A percentile compares a stretch with the other conserved stretches of the same genome.
phyloP scores from a whole-genome alignment of 2,113 vertebrate species.

The Nesoenas mayeri region DNA sequence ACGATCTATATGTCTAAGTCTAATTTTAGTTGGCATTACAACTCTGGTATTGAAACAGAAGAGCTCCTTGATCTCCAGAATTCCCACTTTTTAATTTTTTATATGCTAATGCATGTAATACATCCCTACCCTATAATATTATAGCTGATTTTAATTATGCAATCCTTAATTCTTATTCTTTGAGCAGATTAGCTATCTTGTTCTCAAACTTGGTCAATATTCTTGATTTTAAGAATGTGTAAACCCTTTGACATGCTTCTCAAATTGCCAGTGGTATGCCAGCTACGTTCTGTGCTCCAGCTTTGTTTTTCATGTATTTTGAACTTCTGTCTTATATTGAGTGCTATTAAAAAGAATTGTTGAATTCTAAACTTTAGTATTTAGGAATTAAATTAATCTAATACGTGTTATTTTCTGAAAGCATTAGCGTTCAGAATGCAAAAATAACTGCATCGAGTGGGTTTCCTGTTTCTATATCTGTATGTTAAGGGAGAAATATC shows the following conservation, averaged over 20 bases:
- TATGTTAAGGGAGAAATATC: background rate
- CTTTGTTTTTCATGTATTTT: background rate
- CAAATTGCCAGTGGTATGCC: background rate
- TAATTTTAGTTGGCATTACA: background rate
- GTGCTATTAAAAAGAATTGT: background rate
- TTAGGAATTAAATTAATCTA: background rate
- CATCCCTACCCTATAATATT: background rate
- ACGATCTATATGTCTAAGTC: background rate
- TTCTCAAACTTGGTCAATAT: background rate
- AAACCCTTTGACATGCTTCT: background rate
- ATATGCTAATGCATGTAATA: background rate
- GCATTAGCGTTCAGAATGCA: background rate
- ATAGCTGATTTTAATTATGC: background rate
- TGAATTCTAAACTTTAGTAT: background rate
- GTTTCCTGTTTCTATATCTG: background rate
- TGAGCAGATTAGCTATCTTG: background rate
- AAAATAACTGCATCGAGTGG: background rate
- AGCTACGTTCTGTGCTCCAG: background rate
- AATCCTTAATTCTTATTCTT: constrained; percentile 3
- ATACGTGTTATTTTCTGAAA: background rate
- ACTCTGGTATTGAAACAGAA: background rate
- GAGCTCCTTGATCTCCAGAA: constrained; percentile 14
- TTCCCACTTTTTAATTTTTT: background rate
- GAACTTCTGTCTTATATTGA: background rate
- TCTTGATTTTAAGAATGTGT: background rate